Conservation (phyloP, 2,113 vertebrate species). For the Heteronetta atricapilla region DNA sequence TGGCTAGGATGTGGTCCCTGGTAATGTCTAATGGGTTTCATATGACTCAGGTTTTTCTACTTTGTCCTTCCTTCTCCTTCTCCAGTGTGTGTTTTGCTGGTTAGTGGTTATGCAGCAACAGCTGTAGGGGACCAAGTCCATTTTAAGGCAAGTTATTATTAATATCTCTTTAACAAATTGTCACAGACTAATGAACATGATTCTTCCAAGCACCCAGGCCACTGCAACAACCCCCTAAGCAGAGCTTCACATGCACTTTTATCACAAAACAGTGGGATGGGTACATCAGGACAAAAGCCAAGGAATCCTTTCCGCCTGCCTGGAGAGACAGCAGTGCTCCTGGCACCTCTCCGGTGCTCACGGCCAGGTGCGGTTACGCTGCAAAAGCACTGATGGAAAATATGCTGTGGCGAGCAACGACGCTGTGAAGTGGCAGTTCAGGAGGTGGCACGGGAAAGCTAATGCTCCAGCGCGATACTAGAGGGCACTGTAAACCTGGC, state of each 20-base stretch:
- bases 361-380: background rate
- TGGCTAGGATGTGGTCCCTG: slow-evolving; percentile 18
- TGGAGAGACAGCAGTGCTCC: background rate
- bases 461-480: slow-evolving; percentile 55
- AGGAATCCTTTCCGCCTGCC: background rate
- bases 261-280: accelerated
- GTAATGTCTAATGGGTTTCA: slow-evolving; percentile 11
- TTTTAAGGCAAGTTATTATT: background rate
- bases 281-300: background rate
- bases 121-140: background rate
- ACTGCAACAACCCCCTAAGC: background rate
- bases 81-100: background rate
- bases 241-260: accelerated
- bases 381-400: background rate
- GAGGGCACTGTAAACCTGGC: slow-evolving; percentile 69
- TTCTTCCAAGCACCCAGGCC: background rate
- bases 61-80: slow-evolving; percentile 59
- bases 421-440: background rate
- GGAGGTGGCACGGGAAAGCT: slow-evolving; percentile 2
- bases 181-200: background rate
- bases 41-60: slow-evolving; percentile 59
- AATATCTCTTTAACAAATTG: background rate
- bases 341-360: too few species aligned
- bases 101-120: slow-evolving; percentile 27
- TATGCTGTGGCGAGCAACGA: background rate